Evolutionary conservation across 2,888 invertebrate species (phyloP), one percentile per base, ranked within the genome.

Genomic region (Eupithecia vulgata): DNA sequence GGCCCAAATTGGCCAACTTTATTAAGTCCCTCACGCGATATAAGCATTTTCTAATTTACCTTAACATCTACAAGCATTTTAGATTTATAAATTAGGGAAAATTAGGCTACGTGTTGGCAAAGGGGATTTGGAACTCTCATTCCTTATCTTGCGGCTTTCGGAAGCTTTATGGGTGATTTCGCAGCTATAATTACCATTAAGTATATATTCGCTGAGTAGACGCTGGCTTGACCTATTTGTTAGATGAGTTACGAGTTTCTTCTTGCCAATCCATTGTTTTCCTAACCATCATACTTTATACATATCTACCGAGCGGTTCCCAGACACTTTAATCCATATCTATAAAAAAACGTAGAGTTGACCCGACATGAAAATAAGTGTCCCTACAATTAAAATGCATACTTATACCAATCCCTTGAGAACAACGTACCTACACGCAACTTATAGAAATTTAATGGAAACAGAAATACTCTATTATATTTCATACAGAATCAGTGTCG

Each of bases 1-100:
- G 82, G 81, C 76, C 77, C 82, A 81, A 87, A 88, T 88, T 87
- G 80, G 79, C 76, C 72, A 78, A 67, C 80, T 81, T 85, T 83
- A 88, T 90, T 87, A 85, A 81, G 79, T 80, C 79, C 77, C 68
- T 80, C 91, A 92, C 90, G 91, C 90, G 81, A 89, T 81, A 68
- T 61, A 64, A 75, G 62, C 78, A 73, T 76, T 76, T 76, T 74
- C 75, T 72, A 75, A 75, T 75, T 75, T 67, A 68, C 70, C 73
- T 72, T 42, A 42, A 37, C 45, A 62, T 71, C 42, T 17, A 70
- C 70, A 71, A 68, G 66, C 57, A 52, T 70, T 75, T 76, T 71
- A 13, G 74, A 68, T 70, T 62, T 69, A 78, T 79, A 72, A 77
- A 80, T 78, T 72, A 73, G 67, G 72, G 70, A 48, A 73, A 70